These are phyloP conservation scores for Sebastes itinus DNA, from an alignment of 2,797 vertebrate genomes.

Conservation along the genomic window DNA sequence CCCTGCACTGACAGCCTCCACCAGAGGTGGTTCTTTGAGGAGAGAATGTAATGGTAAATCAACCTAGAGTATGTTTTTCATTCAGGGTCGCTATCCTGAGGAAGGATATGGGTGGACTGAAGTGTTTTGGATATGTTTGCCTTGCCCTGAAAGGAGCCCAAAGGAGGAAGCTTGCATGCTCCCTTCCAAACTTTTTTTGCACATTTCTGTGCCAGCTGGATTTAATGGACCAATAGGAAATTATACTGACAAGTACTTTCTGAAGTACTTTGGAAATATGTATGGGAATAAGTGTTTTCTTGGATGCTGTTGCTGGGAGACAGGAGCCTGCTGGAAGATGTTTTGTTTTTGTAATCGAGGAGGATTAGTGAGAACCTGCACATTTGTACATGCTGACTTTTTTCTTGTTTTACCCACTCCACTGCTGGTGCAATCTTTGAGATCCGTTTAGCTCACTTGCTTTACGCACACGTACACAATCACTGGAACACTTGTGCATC, in stretches of 20 bases:
- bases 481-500: not conserved
- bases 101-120: not conserved
- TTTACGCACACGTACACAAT: not conserved
- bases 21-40: slow-evolving; percentile 95
- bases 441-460: not conserved
- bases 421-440: not conserved
- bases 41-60: slow-evolving; percentile 66
- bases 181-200: slow-evolving; percentile 12
- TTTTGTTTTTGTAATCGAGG: slow-evolving; percentile 15
- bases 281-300: not conserved
- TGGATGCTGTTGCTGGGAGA: slow-evolving; percentile 33
- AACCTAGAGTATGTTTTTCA: not conserved
- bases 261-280: slow-evolving; percentile 1
- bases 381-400: slow-evolving; percentile 2
- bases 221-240: slow-evolving; percentile 3
- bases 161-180: not conserved
- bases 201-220: slow-evolving; percentile 32
- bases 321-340: slow-evolving; percentile 15
- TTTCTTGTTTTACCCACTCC: not conserved
- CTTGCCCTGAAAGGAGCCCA: slow-evolving; percentile 11
- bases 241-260: not conserved
- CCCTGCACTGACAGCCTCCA: slow-evolving; percentile 81
- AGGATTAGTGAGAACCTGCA: not conserved
- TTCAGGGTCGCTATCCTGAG: not conserved
- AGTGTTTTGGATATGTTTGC: not conserved